Base-by-base conservation (phyloP, 2,888 invertebrate species). In the Perizoma flavofasciatum region DNA sequence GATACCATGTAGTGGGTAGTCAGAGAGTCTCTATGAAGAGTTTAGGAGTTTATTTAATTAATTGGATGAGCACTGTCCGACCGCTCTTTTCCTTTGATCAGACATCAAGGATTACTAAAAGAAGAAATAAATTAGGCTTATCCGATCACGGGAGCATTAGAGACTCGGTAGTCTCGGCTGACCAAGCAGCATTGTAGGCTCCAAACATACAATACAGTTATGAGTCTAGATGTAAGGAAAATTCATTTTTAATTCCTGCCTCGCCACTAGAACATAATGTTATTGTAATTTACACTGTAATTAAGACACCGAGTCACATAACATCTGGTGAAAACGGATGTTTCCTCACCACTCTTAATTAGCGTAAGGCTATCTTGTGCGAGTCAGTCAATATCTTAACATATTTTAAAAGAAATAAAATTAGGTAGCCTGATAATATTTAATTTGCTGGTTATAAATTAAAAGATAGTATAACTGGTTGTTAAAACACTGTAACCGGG, bases 401-500 rank as follows among this genome's bases (percentile, higher is more conserved):
- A 5, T 22, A 34, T 34, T 53, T 53, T 40, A 39, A 37, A 48
- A 33, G 34, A 40, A 39, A 35, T 54, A 35, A 41, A 59, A 50
- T 50, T 55, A 50, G 55, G 6, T 32, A 37, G 32, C 7, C 37
- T 39, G 47, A 47, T 44, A 43, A 41, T 41, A 51, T 8, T 33
- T 55, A 45, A 55, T 51, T 55, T 43, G 35, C 32, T 43, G 40
- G 35, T 54, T 54, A 54, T 59, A 54, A 54, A 50, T 49, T 45
- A 33, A 50, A 37, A 32, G 41, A 49, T 59, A 41, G 5, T 33
- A 43, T 35, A 10, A 34, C 8, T 8, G 8, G 7, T 4, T 8
- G 0, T 46, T 46, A 32, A 43, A 43, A 11, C 2, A 11, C 3
- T 43, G 11, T 11, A 11, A 11, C 41, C 39, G 11, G 50, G 50